phyloP scores from a whole-genome alignment of 2,113 vertebrate species.

The Pelmatolapia mariae region DNA sequence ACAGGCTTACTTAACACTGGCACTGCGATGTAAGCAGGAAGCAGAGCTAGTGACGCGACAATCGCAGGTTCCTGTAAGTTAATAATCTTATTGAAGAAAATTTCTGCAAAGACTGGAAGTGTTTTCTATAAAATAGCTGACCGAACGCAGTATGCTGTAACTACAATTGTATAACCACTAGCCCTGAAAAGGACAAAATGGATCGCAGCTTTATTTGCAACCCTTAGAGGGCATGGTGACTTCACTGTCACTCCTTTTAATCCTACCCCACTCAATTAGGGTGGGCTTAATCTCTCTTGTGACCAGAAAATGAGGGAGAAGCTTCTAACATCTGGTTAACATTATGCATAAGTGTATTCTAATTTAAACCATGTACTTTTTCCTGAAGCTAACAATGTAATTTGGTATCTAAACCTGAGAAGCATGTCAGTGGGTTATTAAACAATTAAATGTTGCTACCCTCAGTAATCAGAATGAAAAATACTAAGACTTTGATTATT shows the following conservation, averaged over 20 bases:
- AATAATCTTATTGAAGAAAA: slow-evolving; percentile 3
- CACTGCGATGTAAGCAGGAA: slow-evolving; percentile 4
- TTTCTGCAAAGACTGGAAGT: background rate
- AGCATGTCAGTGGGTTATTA: background rate
- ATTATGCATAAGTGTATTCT: background rate
- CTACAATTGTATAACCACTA: background rate
- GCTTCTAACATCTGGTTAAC: background rate
- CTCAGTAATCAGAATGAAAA: background rate
- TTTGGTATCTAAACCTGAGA: background rate
- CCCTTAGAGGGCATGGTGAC: background rate
- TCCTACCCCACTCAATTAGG: background rate
- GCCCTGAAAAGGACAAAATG: background rate
- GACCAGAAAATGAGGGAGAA: background rate
- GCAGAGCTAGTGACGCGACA: slow-evolving; percentile 26
- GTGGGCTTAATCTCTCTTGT: background rate
- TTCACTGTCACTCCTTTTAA: background rate
- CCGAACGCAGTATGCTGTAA: background rate
- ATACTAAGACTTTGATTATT: background rate
- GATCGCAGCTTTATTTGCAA: background rate
- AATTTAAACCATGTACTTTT: background rate
- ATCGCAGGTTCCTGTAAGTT: slow-evolving; percentile 16
- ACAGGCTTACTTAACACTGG: slow-evolving; percentile 37
- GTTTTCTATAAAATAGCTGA: background rate
- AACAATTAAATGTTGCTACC: background rate
- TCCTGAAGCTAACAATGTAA: background rate